Conservation (phyloP, 2,113 vertebrate species). For the Sapayoa aenigma region DNA sequence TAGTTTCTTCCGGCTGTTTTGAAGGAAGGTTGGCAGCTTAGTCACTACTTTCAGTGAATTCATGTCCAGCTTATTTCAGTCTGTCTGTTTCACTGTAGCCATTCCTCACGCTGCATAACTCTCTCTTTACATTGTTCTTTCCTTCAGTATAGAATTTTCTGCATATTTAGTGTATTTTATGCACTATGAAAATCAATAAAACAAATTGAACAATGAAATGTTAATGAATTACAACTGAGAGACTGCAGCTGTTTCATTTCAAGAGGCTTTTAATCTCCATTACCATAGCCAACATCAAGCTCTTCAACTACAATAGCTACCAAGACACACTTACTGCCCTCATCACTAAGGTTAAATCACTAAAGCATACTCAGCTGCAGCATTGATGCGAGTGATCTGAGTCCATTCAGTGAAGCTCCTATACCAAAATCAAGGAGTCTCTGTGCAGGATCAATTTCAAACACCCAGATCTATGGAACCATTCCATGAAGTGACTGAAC, state of each 20-base stretch:
- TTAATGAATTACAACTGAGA: conserved; percentile 32
- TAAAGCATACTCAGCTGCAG: not conserved
- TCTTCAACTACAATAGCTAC: not conserved
- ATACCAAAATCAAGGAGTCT: not conserved
- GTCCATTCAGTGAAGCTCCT: not conserved
- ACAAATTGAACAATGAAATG: conserved; percentile 10
- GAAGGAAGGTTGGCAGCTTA: not conserved
- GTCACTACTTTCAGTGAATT: not conserved
- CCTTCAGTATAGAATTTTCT: not conserved
- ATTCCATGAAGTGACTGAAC: not conserved
- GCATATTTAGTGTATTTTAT: not conserved
- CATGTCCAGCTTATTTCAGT: not conserved
- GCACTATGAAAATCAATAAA: conserved; percentile 41
- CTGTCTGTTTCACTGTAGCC: not conserved
- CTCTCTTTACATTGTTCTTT: not conserved
- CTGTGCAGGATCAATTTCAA: not conserved
- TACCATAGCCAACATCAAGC: not conserved
- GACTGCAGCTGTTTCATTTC: conserved; percentile 15
- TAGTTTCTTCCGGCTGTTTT: not conserved
- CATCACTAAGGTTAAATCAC: not conserved
- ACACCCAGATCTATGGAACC: not conserved
- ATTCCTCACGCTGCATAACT: not conserved
- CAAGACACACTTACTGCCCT: not conserved
- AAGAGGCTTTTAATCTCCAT: conserved; percentile 31
- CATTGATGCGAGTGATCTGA: not conserved